These are phyloP conservation scores for Priocnemis perturbator DNA, from an alignment of 2,888 invertebrate genomes.

Conservation along the genomic window DNA sequence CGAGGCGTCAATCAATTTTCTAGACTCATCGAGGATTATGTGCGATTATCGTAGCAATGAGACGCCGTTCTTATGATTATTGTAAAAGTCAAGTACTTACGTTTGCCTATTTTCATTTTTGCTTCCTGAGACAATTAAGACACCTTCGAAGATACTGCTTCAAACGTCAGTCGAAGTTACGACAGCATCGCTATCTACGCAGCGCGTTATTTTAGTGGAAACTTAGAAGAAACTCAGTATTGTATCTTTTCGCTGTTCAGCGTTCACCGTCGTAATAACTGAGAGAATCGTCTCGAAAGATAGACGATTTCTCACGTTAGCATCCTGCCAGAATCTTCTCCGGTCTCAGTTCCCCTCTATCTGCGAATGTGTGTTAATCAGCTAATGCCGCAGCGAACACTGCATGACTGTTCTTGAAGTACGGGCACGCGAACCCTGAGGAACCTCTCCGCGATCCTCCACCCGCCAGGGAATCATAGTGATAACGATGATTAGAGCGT, in stretches of 20 bases:
- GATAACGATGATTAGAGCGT: conserved; percentile 40
- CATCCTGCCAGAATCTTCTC: too few species aligned
- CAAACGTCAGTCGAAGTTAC: too few species aligned
- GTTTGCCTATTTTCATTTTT: conserved; percentile 18
- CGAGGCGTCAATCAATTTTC: too few species aligned
- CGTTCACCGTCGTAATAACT: too few species aligned
- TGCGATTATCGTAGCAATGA: too few species aligned
- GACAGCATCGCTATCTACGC: too few species aligned
- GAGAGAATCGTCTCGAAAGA: too few species aligned
- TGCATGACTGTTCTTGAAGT: conserved; percentile 43
- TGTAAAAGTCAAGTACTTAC: conserved; percentile 26
- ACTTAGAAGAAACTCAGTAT: too few species aligned
- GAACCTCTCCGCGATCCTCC: conserved; percentile 35
- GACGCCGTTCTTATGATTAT: background rate
- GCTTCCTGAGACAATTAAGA: background rate
- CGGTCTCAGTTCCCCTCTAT: background rate
- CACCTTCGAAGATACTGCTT: too few species aligned
- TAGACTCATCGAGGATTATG: too few species aligned
- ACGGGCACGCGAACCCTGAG: conserved; percentile 26
- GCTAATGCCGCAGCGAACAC: conserved; percentile 43
- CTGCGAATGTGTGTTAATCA: conserved; percentile 30
- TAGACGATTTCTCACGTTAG: background rate
- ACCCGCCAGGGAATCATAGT: conserved; percentile 29
- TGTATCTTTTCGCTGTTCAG: too few species aligned
- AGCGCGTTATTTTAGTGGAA: too few species aligned